Evolutionary conservation across 1,140 invertebrate genomes (phyloP), one percentile per base, ranked within the genome.

Genomic region (Temnothorax longispinosus): DNA sequence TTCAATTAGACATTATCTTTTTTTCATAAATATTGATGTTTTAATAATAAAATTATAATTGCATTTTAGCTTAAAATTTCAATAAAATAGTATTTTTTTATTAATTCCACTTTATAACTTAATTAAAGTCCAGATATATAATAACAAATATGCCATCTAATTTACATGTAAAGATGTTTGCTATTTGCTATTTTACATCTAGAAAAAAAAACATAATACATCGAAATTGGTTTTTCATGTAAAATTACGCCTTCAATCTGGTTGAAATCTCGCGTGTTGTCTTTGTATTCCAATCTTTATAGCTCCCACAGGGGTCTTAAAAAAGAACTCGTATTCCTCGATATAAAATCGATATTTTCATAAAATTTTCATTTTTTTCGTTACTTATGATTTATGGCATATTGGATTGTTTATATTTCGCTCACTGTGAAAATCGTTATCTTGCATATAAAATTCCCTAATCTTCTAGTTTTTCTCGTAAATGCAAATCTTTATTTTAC

Each of bases 291-390:
- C 27, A 67, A 80, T 52, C 15, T 80, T 80, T 69, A 80, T 69
- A 13, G 47, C 3, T 65, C 76, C 60, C 27, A 62, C 1, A 67
- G 60, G 44, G 13, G 32, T 8, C 5, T 18, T 67, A 18, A 13
- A 78, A 52, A 78, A 65, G 32, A 3, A 67, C 32, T 80, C 50
- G 71, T 54, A 74, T 52, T 35, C 27, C 41, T 10, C 21, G 27
- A 77, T 47, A 77, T 64, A 77, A 27, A 44, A 77, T 77, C 38
- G 58, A 78, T 65, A 78, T 78, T 78, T 78, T 78, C 58, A 52
- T 35, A 65, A 65, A 64, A 65, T 65, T 47, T 80, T 67, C 38
- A 38, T 80, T 80, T 78, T 50, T 69, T 54, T 76, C 10, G n/a
- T 81, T 69, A 41, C 10, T 41, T 41, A 32, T 15, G 47, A 81